Evolutionary conservation across 2,888 invertebrate species (phyloP).

Genomic region (Toxonevra muliebris): DNA sequence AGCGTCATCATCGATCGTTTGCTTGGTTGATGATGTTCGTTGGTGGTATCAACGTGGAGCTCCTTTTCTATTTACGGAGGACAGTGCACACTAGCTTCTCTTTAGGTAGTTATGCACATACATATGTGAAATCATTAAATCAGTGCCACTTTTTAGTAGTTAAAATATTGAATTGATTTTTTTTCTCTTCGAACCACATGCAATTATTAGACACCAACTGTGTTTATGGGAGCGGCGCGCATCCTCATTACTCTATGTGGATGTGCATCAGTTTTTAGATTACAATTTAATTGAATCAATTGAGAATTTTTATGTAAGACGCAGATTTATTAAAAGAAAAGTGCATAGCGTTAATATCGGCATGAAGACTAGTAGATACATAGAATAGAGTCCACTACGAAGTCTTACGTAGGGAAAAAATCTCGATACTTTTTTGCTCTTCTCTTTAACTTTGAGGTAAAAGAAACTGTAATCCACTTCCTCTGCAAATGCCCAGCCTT

Average conservation of each 20-base stretch:
- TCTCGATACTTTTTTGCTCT: too few relatives aligned
- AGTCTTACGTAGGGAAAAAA: too few relatives aligned
- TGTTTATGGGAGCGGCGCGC: neutral
- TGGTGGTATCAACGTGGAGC: neutral
- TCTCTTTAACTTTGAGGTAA: too few relatives aligned
- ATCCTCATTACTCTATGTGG: slow-evolving; percentile 19
- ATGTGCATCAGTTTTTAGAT: slow-evolving; percentile 23
- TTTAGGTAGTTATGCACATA: slow-evolving; percentile 41
- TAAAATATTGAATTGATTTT: slow-evolving; percentile 28
- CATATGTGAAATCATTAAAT: slow-evolving; percentile 52
- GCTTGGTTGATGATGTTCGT: slow-evolving; percentile 20
- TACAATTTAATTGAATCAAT: slow-evolving; percentile 9
- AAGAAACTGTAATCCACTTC: too few relatives aligned
- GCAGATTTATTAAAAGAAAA: too few relatives aligned
- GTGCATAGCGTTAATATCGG: too few relatives aligned
- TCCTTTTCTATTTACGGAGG: slow-evolving; percentile 9
- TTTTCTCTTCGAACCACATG: neutral
- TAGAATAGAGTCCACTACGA: too few relatives aligned
- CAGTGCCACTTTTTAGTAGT: slow-evolving; percentile 52
- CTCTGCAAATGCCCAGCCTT: too few relatives aligned
- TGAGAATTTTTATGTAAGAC: slow-evolving; percentile 10
- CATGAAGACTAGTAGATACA: too few relatives aligned
- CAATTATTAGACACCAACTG: neutral
- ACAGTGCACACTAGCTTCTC: slow-evolving; percentile 16
- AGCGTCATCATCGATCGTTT: slow-evolving; percentile 36